Conservation (phyloP, 2,888 invertebrate species). For the Pammene aurita region DNA sequence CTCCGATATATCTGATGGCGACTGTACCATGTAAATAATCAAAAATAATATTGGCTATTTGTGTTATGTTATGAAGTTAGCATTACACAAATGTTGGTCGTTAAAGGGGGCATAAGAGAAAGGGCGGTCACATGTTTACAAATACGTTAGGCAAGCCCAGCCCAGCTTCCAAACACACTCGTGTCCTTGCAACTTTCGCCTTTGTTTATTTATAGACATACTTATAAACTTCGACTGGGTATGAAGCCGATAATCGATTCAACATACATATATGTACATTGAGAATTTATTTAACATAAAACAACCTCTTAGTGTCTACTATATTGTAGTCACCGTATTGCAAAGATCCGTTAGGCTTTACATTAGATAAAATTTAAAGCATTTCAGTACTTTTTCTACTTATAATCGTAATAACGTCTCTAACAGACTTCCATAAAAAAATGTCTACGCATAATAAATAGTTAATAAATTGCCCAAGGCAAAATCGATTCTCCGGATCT, state of each 20-base stretch:
- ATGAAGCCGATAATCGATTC: slow-evolving; percentile 2
- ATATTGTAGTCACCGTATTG: no score
- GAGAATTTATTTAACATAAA: background rate
- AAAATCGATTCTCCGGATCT: no score
- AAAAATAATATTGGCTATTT: background rate
- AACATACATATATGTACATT: background rate
- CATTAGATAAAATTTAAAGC: no score
- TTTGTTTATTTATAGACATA: slow-evolving; percentile 22
- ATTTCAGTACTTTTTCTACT: no score
- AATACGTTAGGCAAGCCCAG: slow-evolving; percentile 11
- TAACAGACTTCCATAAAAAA: no score
- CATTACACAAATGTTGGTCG: slow-evolving; percentile 3
- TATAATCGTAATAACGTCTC: no score
- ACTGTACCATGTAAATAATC: no score
- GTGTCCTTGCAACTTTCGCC: slow-evolving; percentile 26
- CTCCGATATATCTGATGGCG: no score
- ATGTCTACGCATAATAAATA: no score
- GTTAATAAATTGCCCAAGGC: no score
- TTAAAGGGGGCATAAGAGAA: slow-evolving; percentile 23
- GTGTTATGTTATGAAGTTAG: background rate
- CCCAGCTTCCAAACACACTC: slow-evolving; percentile 14
- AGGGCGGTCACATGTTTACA: slow-evolving; percentile 22
- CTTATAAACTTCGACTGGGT: background rate
- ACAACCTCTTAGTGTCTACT: no score
- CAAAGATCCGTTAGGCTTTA: no score